Evolutionary conservation across 2,797 vertebrate genomes (phyloP), one percentile per base, ranked within the genome.

Genomic region (Lagocephalus sceleratus): DNA sequence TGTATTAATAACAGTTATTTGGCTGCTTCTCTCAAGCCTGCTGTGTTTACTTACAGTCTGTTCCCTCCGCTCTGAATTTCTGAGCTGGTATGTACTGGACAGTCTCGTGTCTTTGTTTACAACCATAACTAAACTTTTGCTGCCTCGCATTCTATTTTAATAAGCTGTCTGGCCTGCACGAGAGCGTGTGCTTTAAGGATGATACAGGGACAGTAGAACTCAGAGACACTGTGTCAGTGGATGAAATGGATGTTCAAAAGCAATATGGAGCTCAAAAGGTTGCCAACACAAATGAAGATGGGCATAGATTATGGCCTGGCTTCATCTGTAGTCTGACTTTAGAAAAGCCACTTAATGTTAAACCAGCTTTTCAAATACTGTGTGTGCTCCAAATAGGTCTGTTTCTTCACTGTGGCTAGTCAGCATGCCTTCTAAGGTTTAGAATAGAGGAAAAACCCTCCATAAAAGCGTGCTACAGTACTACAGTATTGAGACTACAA

Each of bases 1-100:
- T 47, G 58, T 61, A 72, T 71, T 71, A 79, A 57, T 43, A n/a
- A 5, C 38, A 32, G 41, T 51, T 59, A 49, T 77, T 75, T 71
- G 44, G 17, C 54, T 66, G 64, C 43, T 47, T 5, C 60, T 41
- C 71, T 78, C 51, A 55, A 60, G 52, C 47, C 51, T 21, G 51
- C 63, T 58, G n/a, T 86, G 76, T 85, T 89, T 85, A 68, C 64
- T 53, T 54, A 64, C 63, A 60, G 71, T 71, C 79, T 81, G 68
- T 60, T 75, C 48, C 48, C 43, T 9, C 22, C 39, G 51, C 66
- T 79, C 75, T 45, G 10, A 52, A 60, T 63, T 64, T 50, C 57
- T 74, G 10, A 48, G 63, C 78, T 60, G 58, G 57, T 63, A 66
- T 73, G 69, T 64, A 51, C 25, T 63, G 48, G 51, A 73, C n/a